phyloP scores from a whole-genome alignment of 2,888 invertebrate genomes.

The Watsonalla binaria region DNA sequence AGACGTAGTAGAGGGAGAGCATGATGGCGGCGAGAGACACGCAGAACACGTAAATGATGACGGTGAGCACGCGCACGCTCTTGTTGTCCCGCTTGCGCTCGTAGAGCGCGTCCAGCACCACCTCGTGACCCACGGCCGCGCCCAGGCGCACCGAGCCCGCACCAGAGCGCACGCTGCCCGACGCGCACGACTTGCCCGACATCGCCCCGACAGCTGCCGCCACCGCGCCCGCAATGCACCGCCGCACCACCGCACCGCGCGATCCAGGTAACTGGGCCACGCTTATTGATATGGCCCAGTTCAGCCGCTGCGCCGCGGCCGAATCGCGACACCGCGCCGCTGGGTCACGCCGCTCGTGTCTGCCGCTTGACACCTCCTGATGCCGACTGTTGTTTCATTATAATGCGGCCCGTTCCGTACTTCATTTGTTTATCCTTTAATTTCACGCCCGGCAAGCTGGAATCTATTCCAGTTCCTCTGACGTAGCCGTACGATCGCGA shows the following conservation, averaged over 20 bases:
- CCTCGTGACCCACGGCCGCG: constrained; percentile 70
- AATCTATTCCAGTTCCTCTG: constrained; percentile 73
- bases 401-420: constrained; percentile 61
- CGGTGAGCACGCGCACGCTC: constrained; percentile 93
- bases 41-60: constrained; percentile 95
- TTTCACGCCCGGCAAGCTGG: constrained; percentile 62
- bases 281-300: constrained; percentile 74
- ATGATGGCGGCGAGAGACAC: constrained; percentile 96
- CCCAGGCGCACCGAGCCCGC: constrained; percentile 66
- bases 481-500: constrained; percentile 62
- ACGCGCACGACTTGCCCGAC: constrained; percentile 77
- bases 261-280: constrained; percentile 68
- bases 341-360: constrained; percentile 71
- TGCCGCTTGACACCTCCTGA: constrained; percentile 70
- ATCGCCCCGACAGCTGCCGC: constrained; percentile 40
- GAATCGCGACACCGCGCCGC: constrained; percentile 26
- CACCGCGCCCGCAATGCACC: constrained; percentile 43
- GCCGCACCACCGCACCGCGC: constrained; percentile 28
- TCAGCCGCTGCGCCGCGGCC: constrained; percentile 56
- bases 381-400: constrained; percentile 72
- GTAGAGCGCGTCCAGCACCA: constrained; percentile 86
- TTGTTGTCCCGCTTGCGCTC: constrained; percentile 92
- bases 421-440: constrained; percentile 78
- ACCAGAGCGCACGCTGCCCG: constrained; percentile 76
- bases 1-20: constrained; percentile 95